Evolutionary conservation across 2,888 invertebrate species (phyloP).

Genomic region (Drosophila colorata): DNA sequence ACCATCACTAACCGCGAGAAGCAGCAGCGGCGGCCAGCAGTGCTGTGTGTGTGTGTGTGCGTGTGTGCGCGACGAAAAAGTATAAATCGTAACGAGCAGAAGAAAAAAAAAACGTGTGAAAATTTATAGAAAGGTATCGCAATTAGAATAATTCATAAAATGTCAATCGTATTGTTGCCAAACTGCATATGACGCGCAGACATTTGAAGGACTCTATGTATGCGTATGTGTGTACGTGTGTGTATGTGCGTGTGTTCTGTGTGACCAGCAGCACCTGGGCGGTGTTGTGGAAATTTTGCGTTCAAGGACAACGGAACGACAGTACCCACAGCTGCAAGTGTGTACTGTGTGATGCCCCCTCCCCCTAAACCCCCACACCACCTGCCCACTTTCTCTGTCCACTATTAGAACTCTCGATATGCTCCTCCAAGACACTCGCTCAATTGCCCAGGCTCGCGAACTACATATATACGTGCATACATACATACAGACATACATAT

Average conservation of each 20-base stretch:
- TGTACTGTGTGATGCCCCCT: constrained; percentile 39
- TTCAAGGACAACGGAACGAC: constrained; percentile 80
- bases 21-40: constrained; percentile 59
- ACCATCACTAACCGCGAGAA: constrained; percentile 54
- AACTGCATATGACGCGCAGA: constrained; percentile 22
- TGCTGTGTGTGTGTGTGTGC: constrained; percentile 64
- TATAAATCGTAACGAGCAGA: constrained; percentile 76
- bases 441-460: constrained; percentile 46
- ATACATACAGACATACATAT: not conserved
- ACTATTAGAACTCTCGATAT: constrained; percentile 44
- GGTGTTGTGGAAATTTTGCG: constrained; percentile 74
- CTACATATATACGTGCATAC: constrained; percentile 11
- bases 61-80: constrained; percentile 74
- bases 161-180: constrained; percentile 3
- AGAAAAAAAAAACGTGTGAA: constrained; percentile 75
- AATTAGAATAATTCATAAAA: constrained; percentile 33
- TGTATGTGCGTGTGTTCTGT: constrained; percentile 24
- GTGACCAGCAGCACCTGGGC: constrained; percentile 67
- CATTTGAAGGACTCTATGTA: constrained; percentile 58
- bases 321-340: constrained; percentile 63
- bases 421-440: constrained; percentile 33
- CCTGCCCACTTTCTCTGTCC: constrained; percentile 5
- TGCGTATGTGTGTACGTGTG: constrained; percentile 18
- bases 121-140: constrained; percentile 71
- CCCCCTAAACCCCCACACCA: not conserved